A percentile compares a stretch with the other conserved stretches of the same genome.
Conservation (phyloP, 2,797 vertebrate species). For the Pelodytes ibericus region DNA sequence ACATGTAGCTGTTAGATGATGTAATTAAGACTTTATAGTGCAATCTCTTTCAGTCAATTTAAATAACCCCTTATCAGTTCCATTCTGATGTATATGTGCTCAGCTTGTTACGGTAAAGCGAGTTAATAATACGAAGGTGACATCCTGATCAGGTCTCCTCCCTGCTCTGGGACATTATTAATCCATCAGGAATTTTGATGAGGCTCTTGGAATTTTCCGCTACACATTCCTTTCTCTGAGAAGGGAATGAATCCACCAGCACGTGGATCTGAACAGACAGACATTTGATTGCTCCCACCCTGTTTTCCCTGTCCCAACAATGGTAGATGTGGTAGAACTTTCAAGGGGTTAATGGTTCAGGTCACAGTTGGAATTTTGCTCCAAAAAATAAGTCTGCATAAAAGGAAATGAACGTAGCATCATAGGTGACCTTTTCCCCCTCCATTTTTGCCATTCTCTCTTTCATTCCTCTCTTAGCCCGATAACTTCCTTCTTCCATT, state of each 20-base stretch:
- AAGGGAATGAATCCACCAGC: constrained; percentile 34
- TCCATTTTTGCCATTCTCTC: neutral
- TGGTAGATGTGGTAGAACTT: neutral
- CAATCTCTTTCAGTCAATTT: no score
- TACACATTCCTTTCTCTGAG: constrained; percentile 52
- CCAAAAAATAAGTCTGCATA: neutral
- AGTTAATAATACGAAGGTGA: constrained; percentile 5
- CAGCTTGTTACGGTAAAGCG: neutral
- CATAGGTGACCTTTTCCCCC: neutral
- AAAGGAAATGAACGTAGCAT: neutral
- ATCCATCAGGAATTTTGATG: constrained; percentile 53
- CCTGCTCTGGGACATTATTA: constrained; percentile 48
- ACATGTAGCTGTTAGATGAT: no score
- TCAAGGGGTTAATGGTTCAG: constrained; percentile 28
- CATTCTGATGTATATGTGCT: neutral
- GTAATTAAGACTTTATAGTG: no score
- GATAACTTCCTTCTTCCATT: neutral
- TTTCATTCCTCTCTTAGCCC: neutral
- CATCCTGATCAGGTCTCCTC: constrained; percentile 41
- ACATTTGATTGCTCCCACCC: constrained; percentile 20
- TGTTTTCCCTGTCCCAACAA: neutral
- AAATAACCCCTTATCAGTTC: no score
- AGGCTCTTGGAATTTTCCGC: constrained; percentile 52
- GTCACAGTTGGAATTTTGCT: neutral
- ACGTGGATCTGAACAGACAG: constrained; percentile 38